Conservation (phyloP, 2,797 vertebrate species). For the Eurystomus glaucurus region DNA sequence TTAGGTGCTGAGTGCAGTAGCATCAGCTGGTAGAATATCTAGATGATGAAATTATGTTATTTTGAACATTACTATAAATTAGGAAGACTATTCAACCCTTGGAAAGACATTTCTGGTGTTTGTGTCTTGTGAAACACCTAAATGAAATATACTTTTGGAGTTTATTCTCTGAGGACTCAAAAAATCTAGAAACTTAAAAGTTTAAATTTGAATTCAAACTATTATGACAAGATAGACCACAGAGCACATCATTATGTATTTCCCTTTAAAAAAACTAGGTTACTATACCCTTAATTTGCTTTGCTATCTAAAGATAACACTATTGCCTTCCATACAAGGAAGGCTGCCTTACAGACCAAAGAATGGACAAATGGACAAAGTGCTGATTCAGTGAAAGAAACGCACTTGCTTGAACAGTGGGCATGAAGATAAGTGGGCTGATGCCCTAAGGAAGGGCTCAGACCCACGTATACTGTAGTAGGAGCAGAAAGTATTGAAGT, state of each 20-base stretch:
- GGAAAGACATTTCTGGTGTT: background rate
- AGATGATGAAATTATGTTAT: background rate
- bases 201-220: background rate
- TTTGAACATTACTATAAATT: background rate
- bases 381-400: background rate
- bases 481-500: background rate
- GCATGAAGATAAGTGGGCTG: background rate
- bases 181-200: background rate
- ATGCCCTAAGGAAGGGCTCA: background rate
- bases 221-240: background rate
- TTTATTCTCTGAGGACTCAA: background rate
- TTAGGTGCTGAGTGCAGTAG: background rate
- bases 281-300: background rate
- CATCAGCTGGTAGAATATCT: constrained; percentile 10
- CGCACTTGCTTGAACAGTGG: background rate
- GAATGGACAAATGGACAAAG: background rate
- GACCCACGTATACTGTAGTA: background rate
- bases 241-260: background rate
- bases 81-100: background rate
- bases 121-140: background rate
- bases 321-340: background rate
- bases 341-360: background rate
- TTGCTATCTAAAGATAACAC: background rate
- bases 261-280: background rate
- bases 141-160: background rate